Evolutionary conservation across 2,888 invertebrate genomes (phyloP), one percentile per base, ranked within the genome.

Genomic region (Drosophila lutescens): DNA sequence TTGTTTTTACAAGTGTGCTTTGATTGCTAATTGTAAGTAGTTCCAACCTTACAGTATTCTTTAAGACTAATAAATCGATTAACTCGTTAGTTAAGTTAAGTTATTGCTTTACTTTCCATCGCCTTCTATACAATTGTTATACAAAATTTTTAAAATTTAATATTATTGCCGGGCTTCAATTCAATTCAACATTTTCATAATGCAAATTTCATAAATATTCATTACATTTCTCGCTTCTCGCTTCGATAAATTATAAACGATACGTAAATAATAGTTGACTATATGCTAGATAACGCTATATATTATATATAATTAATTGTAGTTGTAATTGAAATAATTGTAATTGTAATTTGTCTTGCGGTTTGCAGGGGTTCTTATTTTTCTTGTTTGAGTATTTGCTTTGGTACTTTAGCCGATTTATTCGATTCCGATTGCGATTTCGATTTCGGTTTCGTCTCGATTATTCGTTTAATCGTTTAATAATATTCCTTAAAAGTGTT

Each of bases 351-450:
- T 73, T 74, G 76, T 66, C 74, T 66, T 50, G 38, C 54, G 43
- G 36, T 56, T 72, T 65, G 55, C 66, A 66, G 47, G 44, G 66
- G 55, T 32, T 50, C 66, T 58, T 55, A 30, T 66, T 63, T 40
- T 23, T 43, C 7, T 13, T 65, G 77, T 89, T 81, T 90, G 92
- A 92, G 92, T 92, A 92, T 92, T 62, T 92, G 91, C 92, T 92
- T 92, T 92, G 92, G 92, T 92, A 92, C 92, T 90, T 91, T 92
- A 92, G 92, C 92, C 91, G 92, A 91, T 89, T 78, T 79, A 92
- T 91, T 92, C 91, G 92, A 91, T 89, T 76, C 71, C 77, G 77
- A 80, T 63, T 55, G 50, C 80, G 74, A 53, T 70, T 61, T 72
- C 61, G 51, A 30, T 74, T 57, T 50, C 80, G 74, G 47, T 70